phyloP scores from a whole-genome alignment of 2,113 vertebrate genomes.

The Hirundichthys speculiger region DNA sequence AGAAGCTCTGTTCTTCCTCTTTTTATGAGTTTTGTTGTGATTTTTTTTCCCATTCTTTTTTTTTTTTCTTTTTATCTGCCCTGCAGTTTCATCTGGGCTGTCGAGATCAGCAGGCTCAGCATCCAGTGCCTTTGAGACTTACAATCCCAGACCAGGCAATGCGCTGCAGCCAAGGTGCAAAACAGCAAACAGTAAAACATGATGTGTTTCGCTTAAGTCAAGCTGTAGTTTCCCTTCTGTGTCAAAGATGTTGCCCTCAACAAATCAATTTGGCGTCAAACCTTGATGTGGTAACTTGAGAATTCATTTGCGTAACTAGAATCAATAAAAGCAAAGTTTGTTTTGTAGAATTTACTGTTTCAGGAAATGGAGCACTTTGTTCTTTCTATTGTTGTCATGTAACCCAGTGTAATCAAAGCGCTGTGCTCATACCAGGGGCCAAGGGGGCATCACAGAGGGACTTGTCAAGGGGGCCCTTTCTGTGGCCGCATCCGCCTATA shows the following conservation, averaged over 20 bases:
- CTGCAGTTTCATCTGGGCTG: constrained; percentile 59
- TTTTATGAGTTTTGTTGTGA: neutral
- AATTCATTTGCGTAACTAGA: neutral
- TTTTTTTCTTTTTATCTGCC: constrained; percentile 2
- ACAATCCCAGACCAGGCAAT: constrained; percentile 73
- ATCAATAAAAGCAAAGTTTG: neutral
- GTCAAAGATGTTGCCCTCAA: too few species aligned
- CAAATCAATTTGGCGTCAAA: neutral
- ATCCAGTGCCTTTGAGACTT: constrained; percentile 79
- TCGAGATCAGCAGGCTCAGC: constrained; percentile 74
- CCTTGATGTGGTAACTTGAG: neutral
- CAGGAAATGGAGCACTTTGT: too few species aligned
- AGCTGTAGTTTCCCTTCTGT: neutral
- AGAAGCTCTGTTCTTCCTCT: constrained; percentile 20
- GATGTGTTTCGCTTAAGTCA: neutral
- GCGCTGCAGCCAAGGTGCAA: constrained; percentile 79
- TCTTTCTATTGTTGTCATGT: too few species aligned
- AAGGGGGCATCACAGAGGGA: constrained; percentile 90
- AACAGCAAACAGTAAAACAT: neutral
- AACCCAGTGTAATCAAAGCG: neutral
- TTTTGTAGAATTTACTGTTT: too few species aligned
- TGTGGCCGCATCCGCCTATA: constrained; percentile 97
- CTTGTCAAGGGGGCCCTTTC: constrained; percentile 96
- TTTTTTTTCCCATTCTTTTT: constrained; percentile 15
- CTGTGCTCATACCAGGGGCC: constrained; percentile 49